A percentile compares a stretch with the other conserved stretches of the same genome.
Conservation (phyloP, 2,888 invertebrate species). For the Desoria tigrina region DNA sequence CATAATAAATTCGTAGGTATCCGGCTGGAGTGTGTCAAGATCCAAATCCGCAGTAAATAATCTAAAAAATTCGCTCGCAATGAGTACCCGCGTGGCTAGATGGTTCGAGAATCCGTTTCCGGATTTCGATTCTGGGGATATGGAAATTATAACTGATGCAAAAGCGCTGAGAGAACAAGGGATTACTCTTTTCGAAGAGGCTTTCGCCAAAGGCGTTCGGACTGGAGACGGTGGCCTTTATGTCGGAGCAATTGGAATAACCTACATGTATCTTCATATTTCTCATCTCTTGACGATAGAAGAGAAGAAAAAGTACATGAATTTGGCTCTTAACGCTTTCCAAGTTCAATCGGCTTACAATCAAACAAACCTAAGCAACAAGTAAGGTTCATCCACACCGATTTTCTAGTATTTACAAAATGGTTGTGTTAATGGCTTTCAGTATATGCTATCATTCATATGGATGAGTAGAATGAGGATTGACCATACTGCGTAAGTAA, state of each 20-base stretch:
- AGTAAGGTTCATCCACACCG: slow-evolving; percentile 56
- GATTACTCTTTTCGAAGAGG: slow-evolving; percentile 20
- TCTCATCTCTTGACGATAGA: slow-evolving; percentile 41
- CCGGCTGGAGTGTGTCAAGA: no score
- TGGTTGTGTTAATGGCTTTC: not conserved
- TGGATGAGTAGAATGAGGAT: no score
- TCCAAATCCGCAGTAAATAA: no score
- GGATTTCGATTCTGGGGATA: slow-evolving; percentile 20
- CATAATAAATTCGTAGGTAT: no score
- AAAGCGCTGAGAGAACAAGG: slow-evolving; percentile 25
- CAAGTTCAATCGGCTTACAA: slow-evolving; percentile 59
- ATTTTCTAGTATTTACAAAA: not conserved
- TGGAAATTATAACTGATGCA: slow-evolving; percentile 14
- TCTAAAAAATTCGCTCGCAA: no score
- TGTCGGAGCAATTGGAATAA: slow-evolving; percentile 70
- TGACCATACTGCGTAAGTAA: no score
- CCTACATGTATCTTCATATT: slow-evolving; percentile 74
- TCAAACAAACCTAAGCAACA: slow-evolving; percentile 66
- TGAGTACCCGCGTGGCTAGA: not conserved
- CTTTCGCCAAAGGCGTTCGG: slow-evolving; percentile 21
- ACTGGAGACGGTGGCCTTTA: slow-evolving; percentile 66
- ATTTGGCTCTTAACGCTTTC: slow-evolving; percentile 55
- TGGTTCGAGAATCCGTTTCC: slow-evolving; percentile 37
- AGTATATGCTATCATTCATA: no score
- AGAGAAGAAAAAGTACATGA: slow-evolving; percentile 30